phyloP scores from a whole-genome alignment of 2,888 invertebrate genomes.

The Leptopilina drosophilae region DNA sequence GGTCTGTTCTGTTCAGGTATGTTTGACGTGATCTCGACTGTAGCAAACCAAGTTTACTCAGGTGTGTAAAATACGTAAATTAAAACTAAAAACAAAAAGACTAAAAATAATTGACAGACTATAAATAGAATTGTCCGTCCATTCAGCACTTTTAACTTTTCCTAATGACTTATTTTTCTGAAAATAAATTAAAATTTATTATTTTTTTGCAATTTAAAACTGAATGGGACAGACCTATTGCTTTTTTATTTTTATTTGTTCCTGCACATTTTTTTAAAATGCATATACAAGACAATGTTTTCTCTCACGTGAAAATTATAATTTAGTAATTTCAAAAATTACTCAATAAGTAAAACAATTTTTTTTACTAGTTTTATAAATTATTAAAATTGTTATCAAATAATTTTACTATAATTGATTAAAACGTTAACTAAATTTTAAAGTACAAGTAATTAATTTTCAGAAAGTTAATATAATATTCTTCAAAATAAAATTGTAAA shows the following conservation, averaged over 20 bases:
- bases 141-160: constrained; percentile 70
- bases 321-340: not conserved
- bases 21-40: constrained; percentile 73
- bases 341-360: too few species aligned
- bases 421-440: not conserved
- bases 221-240: constrained; percentile 74
- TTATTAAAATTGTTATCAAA: too few species aligned
- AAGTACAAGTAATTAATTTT: too few species aligned
- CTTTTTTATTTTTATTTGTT: constrained; percentile 1
- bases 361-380: too few species aligned
- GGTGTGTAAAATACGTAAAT: constrained; percentile 71
- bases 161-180: not conserved
- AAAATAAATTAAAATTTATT: constrained; percentile 27
- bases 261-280: constrained; percentile 24
- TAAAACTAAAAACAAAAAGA: constrained; percentile 32
- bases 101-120: constrained; percentile 13
- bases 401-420: too few species aligned
- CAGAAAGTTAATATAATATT: not conserved
- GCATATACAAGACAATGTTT: constrained; percentile 10
- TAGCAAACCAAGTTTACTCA: constrained; percentile 75
- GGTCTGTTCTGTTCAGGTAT: constrained; percentile 77
- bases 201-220: constrained; percentile 62
- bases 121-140: constrained; percentile 66
- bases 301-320: not conserved
- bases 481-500: too few species aligned